Conservation (phyloP, 2,797 vertebrate genomes). For the Naso thynnoides region DNA sequence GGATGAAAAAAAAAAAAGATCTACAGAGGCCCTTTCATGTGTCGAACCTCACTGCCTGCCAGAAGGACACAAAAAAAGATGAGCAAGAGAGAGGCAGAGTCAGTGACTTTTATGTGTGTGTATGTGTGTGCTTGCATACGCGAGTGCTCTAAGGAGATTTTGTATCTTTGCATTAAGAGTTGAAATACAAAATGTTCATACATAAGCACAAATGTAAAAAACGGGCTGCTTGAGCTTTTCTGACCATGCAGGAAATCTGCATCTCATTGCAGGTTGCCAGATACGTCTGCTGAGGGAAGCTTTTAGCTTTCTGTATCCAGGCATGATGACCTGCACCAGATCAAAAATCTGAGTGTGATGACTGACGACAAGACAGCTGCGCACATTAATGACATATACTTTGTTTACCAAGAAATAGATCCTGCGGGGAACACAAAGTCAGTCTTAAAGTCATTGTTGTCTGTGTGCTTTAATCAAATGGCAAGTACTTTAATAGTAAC, state of each 20-base stretch:
- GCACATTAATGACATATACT: too few relatives aligned
- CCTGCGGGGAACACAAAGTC: too few relatives aligned
- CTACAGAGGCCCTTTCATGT: constrained; percentile 61
- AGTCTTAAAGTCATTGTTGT: too few relatives aligned
- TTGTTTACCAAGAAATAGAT: too few relatives aligned
- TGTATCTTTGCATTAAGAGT: too few relatives aligned
- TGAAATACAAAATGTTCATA: too few relatives aligned
- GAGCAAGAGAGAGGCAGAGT: constrained; percentile 21
- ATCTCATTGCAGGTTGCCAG: background rate
- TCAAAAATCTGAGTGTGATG: too few relatives aligned
- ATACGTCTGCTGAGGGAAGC: background rate
- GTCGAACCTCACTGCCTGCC: constrained; percentile 31
- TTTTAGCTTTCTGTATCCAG: background rate
- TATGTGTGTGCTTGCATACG: background rate
- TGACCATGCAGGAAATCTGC: background rate
- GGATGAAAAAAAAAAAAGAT: constrained; percentile 51
- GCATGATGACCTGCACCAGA: background rate
- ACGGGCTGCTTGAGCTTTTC: too few relatives aligned
- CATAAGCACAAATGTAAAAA: background rate
- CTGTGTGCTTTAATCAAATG: background rate
- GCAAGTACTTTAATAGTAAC: background rate
- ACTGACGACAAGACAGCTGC: too few relatives aligned
- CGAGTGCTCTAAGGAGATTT: too few relatives aligned
- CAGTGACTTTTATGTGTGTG: background rate
- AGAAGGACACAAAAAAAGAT: constrained; percentile 36